phyloP scores from a whole-genome alignment of 2,888 invertebrate species.

The Hyalella azteca region DNA sequence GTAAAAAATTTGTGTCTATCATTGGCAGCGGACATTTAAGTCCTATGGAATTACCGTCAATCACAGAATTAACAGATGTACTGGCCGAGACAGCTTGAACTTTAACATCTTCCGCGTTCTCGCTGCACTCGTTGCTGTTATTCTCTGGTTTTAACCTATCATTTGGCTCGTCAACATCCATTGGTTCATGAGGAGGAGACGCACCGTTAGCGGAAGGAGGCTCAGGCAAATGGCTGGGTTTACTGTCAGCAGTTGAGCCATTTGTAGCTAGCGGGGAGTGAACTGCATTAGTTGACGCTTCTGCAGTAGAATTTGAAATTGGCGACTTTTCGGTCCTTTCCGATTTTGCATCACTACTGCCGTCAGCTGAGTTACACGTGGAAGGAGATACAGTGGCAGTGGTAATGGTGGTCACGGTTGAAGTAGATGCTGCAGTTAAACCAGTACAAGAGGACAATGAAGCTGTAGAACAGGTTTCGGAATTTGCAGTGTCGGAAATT shows the following conservation, averaged over 20 bases:
- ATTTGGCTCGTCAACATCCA: slow-evolving; percentile 7
- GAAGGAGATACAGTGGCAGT: background rate
- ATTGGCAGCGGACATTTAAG: background rate
- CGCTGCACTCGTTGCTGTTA: background rate
- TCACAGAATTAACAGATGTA: background rate
- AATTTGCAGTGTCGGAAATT: background rate
- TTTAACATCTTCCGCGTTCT: background rate
- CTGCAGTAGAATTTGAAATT: background rate
- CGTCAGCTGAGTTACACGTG: no score
- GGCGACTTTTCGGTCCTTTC: background rate
- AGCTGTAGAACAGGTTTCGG: background rate
- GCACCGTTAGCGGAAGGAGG: slow-evolving; percentile 14
- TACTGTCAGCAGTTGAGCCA: background rate
- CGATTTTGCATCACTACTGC: no score
- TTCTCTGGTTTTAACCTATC: slow-evolving; percentile 25
- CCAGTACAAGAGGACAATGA: background rate
- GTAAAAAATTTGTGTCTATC: slow-evolving; percentile 14
- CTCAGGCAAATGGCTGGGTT: background rate
- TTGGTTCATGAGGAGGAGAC: background rate
- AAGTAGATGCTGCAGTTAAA: background rate
- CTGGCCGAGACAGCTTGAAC: background rate
- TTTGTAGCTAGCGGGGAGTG: background rate
- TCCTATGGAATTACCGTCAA: background rate
- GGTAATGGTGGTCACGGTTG: background rate
- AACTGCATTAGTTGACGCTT: background rate